A percentile compares a stretch with the other conserved stretches of the same genome.
Conservation (phyloP, 2,113 vertebrate species). For the Dicentrarchus labrax region DNA sequence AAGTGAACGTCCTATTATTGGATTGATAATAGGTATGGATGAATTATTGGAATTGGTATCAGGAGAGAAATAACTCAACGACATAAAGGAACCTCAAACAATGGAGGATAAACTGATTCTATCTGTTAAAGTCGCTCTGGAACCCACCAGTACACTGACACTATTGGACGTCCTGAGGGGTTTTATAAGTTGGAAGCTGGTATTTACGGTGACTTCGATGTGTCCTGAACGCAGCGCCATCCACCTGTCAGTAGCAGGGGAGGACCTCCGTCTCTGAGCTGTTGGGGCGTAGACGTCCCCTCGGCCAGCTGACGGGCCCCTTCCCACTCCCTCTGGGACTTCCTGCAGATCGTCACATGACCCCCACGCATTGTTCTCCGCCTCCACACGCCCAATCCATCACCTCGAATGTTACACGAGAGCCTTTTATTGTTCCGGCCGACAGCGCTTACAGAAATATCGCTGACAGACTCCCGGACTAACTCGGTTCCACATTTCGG, state of each 20-base stretch:
- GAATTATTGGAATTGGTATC: too few relatives aligned
- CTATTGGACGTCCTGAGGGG: too few relatives aligned
- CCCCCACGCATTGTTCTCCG: constrained; percentile 37
- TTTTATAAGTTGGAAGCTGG: background rate
- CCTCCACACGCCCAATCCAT: constrained; percentile 36
- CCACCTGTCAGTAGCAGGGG: background rate
- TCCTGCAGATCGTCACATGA: constrained; percentile 49
- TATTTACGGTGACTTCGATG: background rate
- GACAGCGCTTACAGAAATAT: background rate
- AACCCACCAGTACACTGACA: too few relatives aligned
- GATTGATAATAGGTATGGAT: too few relatives aligned
- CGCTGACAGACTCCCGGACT: too few relatives aligned
- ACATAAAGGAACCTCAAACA: too few relatives aligned
- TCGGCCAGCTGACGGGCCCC: constrained; percentile 37
- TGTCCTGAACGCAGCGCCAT: background rate
- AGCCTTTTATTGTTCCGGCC: constrained; percentile 14
- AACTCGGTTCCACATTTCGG: too few relatives aligned
- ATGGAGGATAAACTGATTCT: too few relatives aligned
- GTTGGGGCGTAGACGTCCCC: background rate
- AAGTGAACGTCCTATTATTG: too few relatives aligned
- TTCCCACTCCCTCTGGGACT: constrained; percentile 47
- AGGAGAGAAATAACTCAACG: too few relatives aligned
- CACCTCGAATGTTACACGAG: constrained; percentile 23
- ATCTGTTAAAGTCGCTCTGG: too few relatives aligned
- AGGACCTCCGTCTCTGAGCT: background rate